phyloP scores from a whole-genome alignment of 2,888 invertebrate genomes.

The Lordiphosa andalusiaca region DNA sequence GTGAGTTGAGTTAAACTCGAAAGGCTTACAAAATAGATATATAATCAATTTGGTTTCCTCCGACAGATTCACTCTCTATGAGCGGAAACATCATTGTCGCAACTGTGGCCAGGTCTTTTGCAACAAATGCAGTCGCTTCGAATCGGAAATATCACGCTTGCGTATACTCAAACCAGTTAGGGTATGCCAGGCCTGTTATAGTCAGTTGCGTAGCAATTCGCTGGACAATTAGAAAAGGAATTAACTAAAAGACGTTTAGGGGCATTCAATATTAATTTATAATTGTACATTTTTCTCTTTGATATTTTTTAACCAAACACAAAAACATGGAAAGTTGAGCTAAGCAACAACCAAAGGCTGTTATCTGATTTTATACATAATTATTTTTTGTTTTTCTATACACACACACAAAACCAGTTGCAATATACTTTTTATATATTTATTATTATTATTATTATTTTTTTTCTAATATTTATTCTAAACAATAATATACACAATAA shows the following conservation, averaged over 20 bases:
- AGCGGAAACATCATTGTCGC: slow-evolving; percentile 97
- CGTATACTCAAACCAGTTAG: slow-evolving; percentile 96
- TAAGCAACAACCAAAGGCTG: slow-evolving; percentile 60
- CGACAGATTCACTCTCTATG: slow-evolving; percentile 91
- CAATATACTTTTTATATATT: slow-evolving; percentile 56
- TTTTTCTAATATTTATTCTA: slow-evolving; percentile 57
- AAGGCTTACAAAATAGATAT: not conserved
- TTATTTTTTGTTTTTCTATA: slow-evolving; percentile 25
- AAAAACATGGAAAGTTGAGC: slow-evolving; percentile 34
- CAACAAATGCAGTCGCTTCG: slow-evolving; percentile 97
- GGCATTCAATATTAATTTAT: slow-evolving; percentile 27
- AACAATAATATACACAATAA: slow-evolving; percentile 37
- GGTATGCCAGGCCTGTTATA: slow-evolving; percentile 96
- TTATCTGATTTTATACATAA: slow-evolving; percentile 56
- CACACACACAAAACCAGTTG: slow-evolving; percentile 37
- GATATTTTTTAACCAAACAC: slow-evolving; percentile 38
- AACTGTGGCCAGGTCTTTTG: slow-evolving; percentile 99
- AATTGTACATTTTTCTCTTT: slow-evolving; percentile 26
- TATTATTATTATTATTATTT: slow-evolving; percentile 26
- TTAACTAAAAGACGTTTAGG: slow-evolving; percentile 42
- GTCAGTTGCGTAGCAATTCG: slow-evolving; percentile 81
- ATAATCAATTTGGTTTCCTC: not conserved
- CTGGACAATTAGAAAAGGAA: slow-evolving; percentile 71
- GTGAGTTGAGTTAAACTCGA: slow-evolving; percentile 72
- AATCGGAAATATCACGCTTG: slow-evolving; percentile 96